A percentile compares a stretch with the other conserved stretches of the same genome.
These are phyloP conservation scores for Drosophila biarmipes DNA, from an alignment of 1,140 invertebrate species.

Conservation along the genomic window DNA sequence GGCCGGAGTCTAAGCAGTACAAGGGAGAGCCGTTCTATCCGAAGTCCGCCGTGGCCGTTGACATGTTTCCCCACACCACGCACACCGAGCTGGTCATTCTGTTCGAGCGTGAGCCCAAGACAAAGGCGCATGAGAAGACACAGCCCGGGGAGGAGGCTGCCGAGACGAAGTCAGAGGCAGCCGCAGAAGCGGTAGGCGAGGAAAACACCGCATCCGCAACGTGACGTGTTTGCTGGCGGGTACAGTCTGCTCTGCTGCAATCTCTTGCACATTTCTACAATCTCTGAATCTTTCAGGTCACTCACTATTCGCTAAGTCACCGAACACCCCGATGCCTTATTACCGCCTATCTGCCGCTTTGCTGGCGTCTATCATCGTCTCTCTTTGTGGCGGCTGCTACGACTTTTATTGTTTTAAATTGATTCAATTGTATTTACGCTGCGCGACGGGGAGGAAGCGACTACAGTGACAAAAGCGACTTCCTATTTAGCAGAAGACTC, in stretches of 20 bases:
- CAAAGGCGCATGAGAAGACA: conserved; percentile 23
- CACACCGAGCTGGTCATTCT: conserved; percentile 95
- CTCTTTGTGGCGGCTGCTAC: conserved; percentile 56
- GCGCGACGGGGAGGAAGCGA: conserved; percentile 50
- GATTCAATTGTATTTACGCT: conserved; percentile 80
- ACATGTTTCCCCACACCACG: conserved; percentile 97
- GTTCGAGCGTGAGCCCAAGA: conserved; percentile 88
- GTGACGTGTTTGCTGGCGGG: conserved; percentile 19
- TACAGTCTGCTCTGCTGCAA: conserved; percentile 35
- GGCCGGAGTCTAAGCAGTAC: conserved; percentile 92
- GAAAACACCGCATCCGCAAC: conserved; percentile 3
- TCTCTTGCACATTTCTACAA: conserved; percentile 31
- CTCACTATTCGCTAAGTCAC: conserved; percentile 18
- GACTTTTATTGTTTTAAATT: conserved; percentile 80
- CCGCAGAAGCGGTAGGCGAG: conserved; percentile 2
- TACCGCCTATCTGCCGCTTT: conserved; percentile 46
- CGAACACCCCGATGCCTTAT: conserved; percentile 38
- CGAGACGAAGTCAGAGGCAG: conserved; percentile 2
- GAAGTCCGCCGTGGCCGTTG: conserved; percentile 92
- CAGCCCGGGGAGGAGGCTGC: background rate
- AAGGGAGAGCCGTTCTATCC: conserved; percentile 93
- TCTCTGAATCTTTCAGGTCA: conserved; percentile 44
- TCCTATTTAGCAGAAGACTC: conserved; percentile 64
- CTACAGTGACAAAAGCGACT: conserved; percentile 46
- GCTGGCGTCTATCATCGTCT: conserved; percentile 58